Percentiles rank a stretch among this genome's conserved stretches.
phyloP scores from a whole-genome alignment of 2,797 vertebrate species.

The Buphagus erythrorhynchus region DNA sequence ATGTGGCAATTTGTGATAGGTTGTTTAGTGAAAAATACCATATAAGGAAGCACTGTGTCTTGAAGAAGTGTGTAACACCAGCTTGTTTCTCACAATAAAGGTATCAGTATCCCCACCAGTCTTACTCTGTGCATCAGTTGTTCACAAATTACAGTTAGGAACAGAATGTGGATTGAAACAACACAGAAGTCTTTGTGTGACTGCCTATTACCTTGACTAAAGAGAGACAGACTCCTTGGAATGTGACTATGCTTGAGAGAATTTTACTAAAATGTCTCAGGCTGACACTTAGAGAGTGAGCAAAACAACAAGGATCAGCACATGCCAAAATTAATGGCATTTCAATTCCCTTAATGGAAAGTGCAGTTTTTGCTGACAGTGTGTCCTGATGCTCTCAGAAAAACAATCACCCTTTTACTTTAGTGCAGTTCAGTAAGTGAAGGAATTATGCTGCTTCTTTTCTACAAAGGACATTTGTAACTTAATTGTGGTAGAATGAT shows the following conservation, averaged over 20 bases:
- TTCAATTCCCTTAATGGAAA: background rate
- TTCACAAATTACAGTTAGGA: background rate
- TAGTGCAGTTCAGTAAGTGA: background rate
- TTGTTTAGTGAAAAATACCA: background rate
- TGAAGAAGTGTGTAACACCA: background rate
- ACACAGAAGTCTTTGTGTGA: background rate
- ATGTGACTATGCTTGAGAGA: background rate
- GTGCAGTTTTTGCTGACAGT: background rate
- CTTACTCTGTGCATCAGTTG: background rate
- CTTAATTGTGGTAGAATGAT: background rate
- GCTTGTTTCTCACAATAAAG: background rate
- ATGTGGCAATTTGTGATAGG: background rate
- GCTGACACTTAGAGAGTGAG: background rate
- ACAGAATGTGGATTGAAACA: background rate
- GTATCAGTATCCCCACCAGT: background rate
- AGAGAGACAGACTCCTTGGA: background rate
- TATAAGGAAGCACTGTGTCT: background rate
- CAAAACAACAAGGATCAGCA: background rate
- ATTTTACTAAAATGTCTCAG: background rate
- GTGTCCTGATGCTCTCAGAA: background rate
- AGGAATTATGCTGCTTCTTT: background rate
- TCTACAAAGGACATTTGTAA: background rate
- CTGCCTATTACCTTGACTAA: background rate
- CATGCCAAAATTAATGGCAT: background rate
- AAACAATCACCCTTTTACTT: background rate